These are phyloP conservation scores for Oncorhynchus kisutch DNA, from an alignment of 2,113 vertebrate species.

Conservation along the genomic window DNA sequence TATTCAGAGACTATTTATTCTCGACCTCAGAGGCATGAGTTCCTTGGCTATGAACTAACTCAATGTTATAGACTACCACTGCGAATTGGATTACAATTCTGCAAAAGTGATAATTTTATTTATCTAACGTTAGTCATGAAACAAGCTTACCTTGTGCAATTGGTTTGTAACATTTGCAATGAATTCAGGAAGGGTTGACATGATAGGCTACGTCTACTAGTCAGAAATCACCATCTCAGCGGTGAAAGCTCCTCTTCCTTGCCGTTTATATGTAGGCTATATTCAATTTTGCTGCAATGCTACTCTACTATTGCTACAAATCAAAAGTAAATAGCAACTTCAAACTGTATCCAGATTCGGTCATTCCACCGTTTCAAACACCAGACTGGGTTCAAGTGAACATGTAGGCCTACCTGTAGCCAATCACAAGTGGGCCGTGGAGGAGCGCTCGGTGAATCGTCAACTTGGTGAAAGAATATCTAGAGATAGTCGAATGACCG, in stretches of 20 bases:
- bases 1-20: no score
- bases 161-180: neutral
- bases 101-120: neutral
- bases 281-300: neutral
- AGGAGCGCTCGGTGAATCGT: neutral
- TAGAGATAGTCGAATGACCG: no score
- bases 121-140: neutral
- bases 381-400: conserved; percentile 62
- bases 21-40: no score
- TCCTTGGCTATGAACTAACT: no score
- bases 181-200: neutral
- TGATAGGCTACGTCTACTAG: neutral
- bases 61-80: no score
- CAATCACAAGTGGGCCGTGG: conserved; percentile 53
- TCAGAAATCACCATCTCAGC: neutral
- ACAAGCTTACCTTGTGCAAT: conserved; percentile 3
- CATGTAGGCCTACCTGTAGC: conserved; percentile 26
- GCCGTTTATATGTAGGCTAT: neutral
- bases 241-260: neutral
- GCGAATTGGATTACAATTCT: no score
- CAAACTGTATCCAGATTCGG: neutral
- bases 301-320: neutral
- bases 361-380: neutral
- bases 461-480: no score
- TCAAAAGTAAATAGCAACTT: neutral